These are phyloP conservation scores for Julus scanicus DNA, from an alignment of 2,888 invertebrate species.

Conservation along the genomic window DNA sequence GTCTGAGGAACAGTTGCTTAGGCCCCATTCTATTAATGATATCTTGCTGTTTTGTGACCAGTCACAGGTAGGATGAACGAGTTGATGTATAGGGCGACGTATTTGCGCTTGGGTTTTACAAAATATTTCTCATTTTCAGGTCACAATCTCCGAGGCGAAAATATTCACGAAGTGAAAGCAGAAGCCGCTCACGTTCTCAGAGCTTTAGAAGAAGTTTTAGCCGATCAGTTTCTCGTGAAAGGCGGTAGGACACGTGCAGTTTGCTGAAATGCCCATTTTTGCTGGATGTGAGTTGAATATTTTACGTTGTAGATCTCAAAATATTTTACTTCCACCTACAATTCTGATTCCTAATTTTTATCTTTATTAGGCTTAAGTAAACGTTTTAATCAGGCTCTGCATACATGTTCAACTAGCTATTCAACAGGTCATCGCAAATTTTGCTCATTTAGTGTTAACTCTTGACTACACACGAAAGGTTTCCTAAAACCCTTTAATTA, in stretches of 20 bases:
- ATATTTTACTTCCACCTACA: not conserved
- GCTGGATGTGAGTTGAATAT: not conserved
- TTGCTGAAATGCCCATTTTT: not conserved
- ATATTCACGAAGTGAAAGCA: constrained; percentile 56
- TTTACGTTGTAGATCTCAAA: not conserved
- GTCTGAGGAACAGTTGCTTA: not conserved
- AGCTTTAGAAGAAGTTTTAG: constrained; percentile 56
- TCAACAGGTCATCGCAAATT: not conserved
- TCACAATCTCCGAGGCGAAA: constrained; percentile 58
- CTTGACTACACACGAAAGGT: not conserved
- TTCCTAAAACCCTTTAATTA: not conserved
- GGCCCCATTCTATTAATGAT: not conserved
- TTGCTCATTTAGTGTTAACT: not conserved
- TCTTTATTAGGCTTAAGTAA: not conserved
- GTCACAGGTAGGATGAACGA: not conserved
- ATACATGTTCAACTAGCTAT: not conserved
- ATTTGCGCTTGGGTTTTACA: not conserved
- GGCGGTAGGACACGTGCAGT: constrained; percentile 46
- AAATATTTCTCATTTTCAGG: constrained; percentile 28
- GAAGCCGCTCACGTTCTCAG: constrained; percentile 57
- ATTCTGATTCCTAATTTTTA: not conserved
- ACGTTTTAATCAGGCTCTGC: not conserved
- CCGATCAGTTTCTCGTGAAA: constrained; percentile 56
- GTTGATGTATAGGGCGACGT: not conserved
- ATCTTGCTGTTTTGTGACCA: constrained; percentile 7